These are phyloP conservation scores for Laticauda colubrina DNA, from an alignment of 2,113 vertebrate genomes.

Conservation along the genomic window DNA sequence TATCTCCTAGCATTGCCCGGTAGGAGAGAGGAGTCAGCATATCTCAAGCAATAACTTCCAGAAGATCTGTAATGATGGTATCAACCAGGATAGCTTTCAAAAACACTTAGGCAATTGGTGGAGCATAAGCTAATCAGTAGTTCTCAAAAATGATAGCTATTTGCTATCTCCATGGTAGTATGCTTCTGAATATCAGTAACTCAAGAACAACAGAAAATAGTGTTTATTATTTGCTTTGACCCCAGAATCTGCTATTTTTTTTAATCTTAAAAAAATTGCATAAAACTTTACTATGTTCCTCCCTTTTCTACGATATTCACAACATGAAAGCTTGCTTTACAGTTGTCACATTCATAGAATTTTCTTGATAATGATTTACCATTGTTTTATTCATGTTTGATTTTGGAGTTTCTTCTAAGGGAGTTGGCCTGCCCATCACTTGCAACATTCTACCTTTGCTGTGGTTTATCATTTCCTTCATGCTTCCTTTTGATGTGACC, in stretches of 20 bases:
- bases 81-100: neutral
- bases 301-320: neutral
- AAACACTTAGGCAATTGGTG: neutral
- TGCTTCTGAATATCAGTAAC: neutral
- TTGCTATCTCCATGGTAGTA: neutral
- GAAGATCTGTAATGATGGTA: neutral
- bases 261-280: neutral
- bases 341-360: neutral
- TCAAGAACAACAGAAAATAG: neutral
- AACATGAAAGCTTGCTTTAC: neutral
- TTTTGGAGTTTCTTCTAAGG: neutral
- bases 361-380: neutral
- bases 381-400: neutral
- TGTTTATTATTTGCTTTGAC: neutral
- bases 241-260: neutral
- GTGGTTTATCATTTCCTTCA: neutral
- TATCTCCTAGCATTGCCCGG: neutral
- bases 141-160: neutral
- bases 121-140: neutral
- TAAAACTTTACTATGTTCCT: neutral
- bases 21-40: neutral
- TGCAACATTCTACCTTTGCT: neutral
- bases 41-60: neutral
- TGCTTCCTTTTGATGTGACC: neutral
- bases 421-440: neutral